Evolutionary conservation across 2,113 vertebrate species (phyloP).

Genomic region (Chionomys nivalis): DNA sequence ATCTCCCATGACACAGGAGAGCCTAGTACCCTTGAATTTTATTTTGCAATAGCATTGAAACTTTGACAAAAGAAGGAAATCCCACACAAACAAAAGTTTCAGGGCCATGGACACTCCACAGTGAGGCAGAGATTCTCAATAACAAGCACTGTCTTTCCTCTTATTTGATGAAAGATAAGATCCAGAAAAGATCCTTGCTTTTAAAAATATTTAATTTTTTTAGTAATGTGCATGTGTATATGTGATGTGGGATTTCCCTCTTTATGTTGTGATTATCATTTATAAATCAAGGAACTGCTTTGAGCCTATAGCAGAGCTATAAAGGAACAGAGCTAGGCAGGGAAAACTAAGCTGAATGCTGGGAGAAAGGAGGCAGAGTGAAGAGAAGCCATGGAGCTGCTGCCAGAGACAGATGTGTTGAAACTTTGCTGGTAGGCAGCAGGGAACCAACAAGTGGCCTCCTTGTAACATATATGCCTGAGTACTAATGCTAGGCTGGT

Average conservation of each 20-base stretch:
- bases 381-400: too few species aligned
- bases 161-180: background rate
- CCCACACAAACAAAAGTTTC: background rate
- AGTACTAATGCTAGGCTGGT: background rate
- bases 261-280: too few species aligned
- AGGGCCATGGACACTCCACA: background rate
- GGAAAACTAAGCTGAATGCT: too few species aligned
- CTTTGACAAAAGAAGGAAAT: background rate
- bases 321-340: too few species aligned
- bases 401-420: too few species aligned
- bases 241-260: too few species aligned
- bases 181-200: background rate
- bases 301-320: too few species aligned
- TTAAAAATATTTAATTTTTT: background rate
- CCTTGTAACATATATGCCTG: background rate
- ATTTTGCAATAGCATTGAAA: background rate
- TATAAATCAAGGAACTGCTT: too few species aligned
- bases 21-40: background rate
- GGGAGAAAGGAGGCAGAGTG: too few species aligned
- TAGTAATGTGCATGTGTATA: background rate
- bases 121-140: background rate
- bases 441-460: too few species aligned
- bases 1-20: background rate
- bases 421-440: too few species aligned
- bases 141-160: background rate